phyloP scores from a whole-genome alignment of 2,113 vertebrate genomes.

The Perccottus glenii region DNA sequence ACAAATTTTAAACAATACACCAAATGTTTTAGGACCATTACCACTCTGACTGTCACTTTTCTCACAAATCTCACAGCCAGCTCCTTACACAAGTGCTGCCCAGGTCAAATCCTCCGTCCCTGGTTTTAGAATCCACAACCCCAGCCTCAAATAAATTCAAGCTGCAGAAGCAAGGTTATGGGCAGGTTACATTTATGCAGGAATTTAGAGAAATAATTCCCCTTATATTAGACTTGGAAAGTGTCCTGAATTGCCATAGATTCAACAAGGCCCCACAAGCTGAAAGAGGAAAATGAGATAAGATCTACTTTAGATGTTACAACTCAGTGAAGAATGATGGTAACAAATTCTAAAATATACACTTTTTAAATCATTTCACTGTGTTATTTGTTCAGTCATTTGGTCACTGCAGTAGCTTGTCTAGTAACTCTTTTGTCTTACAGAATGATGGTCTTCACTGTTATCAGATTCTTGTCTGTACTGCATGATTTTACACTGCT shows the following conservation, averaged over 20 bases:
- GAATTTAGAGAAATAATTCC: conserved; percentile 79
- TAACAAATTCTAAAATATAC: too few species aligned
- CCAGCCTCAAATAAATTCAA: conserved; percentile 78
- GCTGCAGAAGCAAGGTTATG: conserved; percentile 74
- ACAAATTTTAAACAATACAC: neutral
- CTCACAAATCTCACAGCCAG: conserved; percentile 46
- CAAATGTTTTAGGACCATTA: neutral
- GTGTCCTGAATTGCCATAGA: conserved; percentile 57
- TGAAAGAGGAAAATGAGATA: neutral
- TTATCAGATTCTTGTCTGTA: conserved; percentile 16
- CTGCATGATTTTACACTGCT: conserved; percentile 6
- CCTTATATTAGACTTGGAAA: conserved; percentile 78
- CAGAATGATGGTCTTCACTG: conserved; percentile 7
- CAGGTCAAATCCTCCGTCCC: conserved; percentile 72
- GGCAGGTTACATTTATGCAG: conserved; percentile 76
- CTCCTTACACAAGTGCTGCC: conserved; percentile 55
- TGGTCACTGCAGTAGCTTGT: neutral
- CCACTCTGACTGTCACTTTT: conserved; percentile 50
- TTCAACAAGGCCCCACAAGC: conserved; percentile 53
- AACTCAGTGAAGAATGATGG: conserved; percentile 11
- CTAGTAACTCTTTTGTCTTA: neutral
- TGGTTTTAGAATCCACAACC: conserved; percentile 65
- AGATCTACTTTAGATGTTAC: too few species aligned
- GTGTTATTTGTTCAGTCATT: neutral
- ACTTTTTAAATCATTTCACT: neutral